Evolutionary conservation across 2,888 invertebrate genomes (phyloP), one percentile per base, ranked within the genome.

Genomic region (Limenitis camilla): DNA sequence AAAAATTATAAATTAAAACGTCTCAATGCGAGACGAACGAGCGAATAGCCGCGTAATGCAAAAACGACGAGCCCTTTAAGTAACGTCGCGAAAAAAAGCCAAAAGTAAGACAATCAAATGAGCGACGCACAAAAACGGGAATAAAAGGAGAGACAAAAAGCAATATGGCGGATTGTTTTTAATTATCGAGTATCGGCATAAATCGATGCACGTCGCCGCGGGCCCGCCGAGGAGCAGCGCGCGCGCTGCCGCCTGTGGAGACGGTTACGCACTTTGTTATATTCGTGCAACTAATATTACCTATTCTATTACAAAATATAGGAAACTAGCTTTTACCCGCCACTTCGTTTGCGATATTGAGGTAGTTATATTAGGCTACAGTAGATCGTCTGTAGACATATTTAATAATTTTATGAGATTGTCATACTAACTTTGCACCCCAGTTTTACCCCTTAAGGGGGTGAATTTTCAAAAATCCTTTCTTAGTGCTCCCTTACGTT

Each of bases 121-220:
- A 85, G 82, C 76, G 85, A 83, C 78, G 81, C 73, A 81, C 81
- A 83, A 83, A 84, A 86, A 85, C 78, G 76, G 80, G 78, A 72
- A 78, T 78, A 84, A 85, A 83, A 81, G 65, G 71, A 77, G 72
- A 71, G 71, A 82, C 79, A 84, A 83, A 83, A 87, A 84, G 72
- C 78, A 81, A 80, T 76, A 85, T 85, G 86, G 86, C 85, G 86
- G 85, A 86, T 87, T 87, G 87, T 87, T 87, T 87, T 87, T 87
- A 87, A 87, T 87, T 87, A 87, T 85, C 85, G 81, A 86, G 83
- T 86, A 87, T 87, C 85, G 85, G 80, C 84, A 87, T 87, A 87
- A 87, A 87, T 87, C 87, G 85, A 84, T 76, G 78, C 70, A 69
- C 77, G 85, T 84, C 85, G 84, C 85, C 82, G 82, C 76, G 76